Base-by-base conservation (phyloP, 2,888 invertebrate species). In the Drosophila multiciliata region DNA sequence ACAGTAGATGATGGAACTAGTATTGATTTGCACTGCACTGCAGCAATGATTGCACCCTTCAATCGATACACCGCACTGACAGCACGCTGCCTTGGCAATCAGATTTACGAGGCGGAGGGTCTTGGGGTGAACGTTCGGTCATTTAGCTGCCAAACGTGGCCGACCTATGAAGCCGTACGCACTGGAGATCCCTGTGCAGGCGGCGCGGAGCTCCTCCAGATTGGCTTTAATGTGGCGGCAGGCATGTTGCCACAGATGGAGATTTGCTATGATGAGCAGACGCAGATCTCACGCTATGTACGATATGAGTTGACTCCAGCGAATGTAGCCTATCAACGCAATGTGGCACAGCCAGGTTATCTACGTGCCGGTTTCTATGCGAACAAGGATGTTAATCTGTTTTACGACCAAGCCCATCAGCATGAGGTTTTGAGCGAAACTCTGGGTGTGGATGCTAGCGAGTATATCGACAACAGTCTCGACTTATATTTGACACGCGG, bases 321-420 rank as follows among this genome's bases (percentile, higher is more conserved):
- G 0, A 94, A 94, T 63, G 90, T 90, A 4, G 92, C 91, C 1
- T 93, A 92, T 55, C 94, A 94, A 72, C 84, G 70, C 12, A 90
- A 91, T 0, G 93, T 92, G 29, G 85, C 92, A 0, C 86, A 94
- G 12, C 92, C 93, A 0, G 67, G 67, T 5, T 92, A 90, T 36
- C 91, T 92, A 66, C 82, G 89, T 2, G 90, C 91, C 2, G 92
- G 89, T 55, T 87, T 93, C 79, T 92, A 93, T 82, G 69, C 70
- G 12, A 88, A 90, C 23, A 91, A 91, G 54, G 86, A 92, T 73
- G 90, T 92, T 0, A 86, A 92, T 50, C 42, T 82, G 3, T 62
- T 92, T 3, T 94, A 94, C 66, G 89, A 90, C 3, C 83, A 88
- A 36, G 26, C 79, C 0, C 90, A 87, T 35, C 94, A 94, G 67